These are phyloP conservation scores for Emmelina monodactyla DNA, from an alignment of 2,888 invertebrate genomes.

Conservation along the genomic window DNA sequence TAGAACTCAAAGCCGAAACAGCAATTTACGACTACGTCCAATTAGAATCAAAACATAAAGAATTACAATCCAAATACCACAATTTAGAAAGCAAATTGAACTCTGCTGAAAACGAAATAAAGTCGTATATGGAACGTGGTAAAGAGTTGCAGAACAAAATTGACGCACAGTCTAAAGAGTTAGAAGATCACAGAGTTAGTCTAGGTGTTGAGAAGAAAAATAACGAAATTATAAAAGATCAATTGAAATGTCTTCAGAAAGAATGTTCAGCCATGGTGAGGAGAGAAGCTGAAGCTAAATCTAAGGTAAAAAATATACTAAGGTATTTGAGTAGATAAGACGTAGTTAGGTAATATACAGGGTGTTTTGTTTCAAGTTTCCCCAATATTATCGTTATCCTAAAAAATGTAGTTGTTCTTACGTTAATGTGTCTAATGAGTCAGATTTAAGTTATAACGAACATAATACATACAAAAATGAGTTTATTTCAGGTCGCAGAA, in stretches of 20 bases:
- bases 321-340: too few species aligned
- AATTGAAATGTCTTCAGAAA: conserved; percentile 34
- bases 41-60: conserved; percentile 47
- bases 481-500: conserved; percentile 46
- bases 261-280: conserved; percentile 34
- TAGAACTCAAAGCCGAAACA: conserved; percentile 64
- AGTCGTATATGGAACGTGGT: conserved; percentile 41
- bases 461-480: too few species aligned
- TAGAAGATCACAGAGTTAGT: conserved; percentile 40
- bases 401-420: too few species aligned
- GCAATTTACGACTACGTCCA: conserved; percentile 59
- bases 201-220: conserved; percentile 37
- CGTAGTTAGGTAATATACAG: too few species aligned
- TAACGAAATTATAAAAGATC: conserved; percentile 34
- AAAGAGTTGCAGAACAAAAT: conserved; percentile 33
- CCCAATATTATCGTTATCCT: too few species aligned
- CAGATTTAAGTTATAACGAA: too few species aligned
- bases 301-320: too few species aligned
- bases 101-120: conserved; percentile 50
- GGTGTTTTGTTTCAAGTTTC: too few species aligned
- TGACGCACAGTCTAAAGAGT: conserved; percentile 24
- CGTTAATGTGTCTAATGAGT: too few species aligned
- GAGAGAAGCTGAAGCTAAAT: conserved; percentile 50
- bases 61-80: conserved; percentile 25
- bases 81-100: conserved; percentile 32